phyloP scores from a whole-genome alignment of 64 coral and sea anemone genomes.

The Anthopleura sola region DNA sequence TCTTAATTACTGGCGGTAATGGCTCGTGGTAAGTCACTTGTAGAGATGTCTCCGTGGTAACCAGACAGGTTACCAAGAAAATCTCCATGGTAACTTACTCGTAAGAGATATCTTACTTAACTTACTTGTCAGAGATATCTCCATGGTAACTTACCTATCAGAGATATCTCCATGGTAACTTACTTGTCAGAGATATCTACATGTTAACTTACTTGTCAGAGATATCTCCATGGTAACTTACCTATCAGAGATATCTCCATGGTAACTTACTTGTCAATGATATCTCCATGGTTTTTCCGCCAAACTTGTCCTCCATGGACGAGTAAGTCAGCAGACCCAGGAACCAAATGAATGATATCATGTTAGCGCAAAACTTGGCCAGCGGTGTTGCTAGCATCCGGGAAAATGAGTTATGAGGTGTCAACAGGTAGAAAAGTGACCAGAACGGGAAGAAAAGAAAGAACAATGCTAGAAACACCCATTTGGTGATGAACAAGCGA shows the following conservation, averaged over 20 bases:
- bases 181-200: slow-evolving; percentile 18
- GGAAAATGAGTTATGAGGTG: slow-evolving; percentile 19
- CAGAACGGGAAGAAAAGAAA: slow-evolving; percentile 5
- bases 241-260: slow-evolving; percentile 6
- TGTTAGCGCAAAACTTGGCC: slow-evolving; percentile 23
- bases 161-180: neutral
- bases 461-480: neutral
- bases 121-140: slow-evolving; percentile 31
- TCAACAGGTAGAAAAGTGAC: slow-evolving; percentile 25
- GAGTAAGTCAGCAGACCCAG: slow-evolving; percentile 18
- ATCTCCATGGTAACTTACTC: slow-evolving; percentile 2
- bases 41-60: neutral
- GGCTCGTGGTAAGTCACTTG: too few species aligned
- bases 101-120: slow-evolving; percentile 1
- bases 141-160: slow-evolving; percentile 15
- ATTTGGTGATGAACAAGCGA: slow-evolving; percentile 14
- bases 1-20: too few species aligned
- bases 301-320: slow-evolving; percentile 22
- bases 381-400: slow-evolving; percentile 15
- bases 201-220: slow-evolving; percentile 6
- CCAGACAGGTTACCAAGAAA: too few species aligned
- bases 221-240: slow-evolving; percentile 9
- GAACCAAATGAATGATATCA: slow-evolving; percentile 26
- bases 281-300: slow-evolving; percentile 16
- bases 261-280: slow-evolving; percentile 21